These are phyloP conservation scores for Lagria hirta DNA, from an alignment of 2,888 invertebrate species.

Conservation along the genomic window DNA sequence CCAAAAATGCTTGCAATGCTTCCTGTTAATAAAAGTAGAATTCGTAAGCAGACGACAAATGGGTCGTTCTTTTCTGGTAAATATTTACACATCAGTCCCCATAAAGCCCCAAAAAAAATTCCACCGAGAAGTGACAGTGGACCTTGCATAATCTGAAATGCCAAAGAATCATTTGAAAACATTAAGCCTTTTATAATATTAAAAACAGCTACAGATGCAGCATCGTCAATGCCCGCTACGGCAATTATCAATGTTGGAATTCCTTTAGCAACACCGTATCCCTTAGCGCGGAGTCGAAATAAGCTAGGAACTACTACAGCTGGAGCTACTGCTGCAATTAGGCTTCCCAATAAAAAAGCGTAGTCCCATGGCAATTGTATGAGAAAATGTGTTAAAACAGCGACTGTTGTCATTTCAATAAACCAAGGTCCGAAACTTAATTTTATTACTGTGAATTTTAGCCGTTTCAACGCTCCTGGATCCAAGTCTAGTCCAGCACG, in stretches of 20 bases:
- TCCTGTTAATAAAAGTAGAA: slow-evolving; percentile 76
- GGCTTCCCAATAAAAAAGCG: slow-evolving; percentile 79
- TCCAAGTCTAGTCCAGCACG: slow-evolving; percentile 94
- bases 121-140: slow-evolving; percentile 80
- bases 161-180: slow-evolving; percentile 74
- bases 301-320: slow-evolving; percentile 97
- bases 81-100: slow-evolving; percentile 79
- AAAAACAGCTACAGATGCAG: slow-evolving; percentile 90
- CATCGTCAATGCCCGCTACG: slow-evolving; percentile 93
- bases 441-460: slow-evolving; percentile 80
- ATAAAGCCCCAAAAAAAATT: slow-evolving; percentile 75
- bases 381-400: slow-evolving; percentile 70
- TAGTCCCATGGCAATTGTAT: slow-evolving; percentile 83
- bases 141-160: slow-evolving; percentile 70
- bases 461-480: slow-evolving; percentile 78
- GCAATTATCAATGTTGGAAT: slow-evolving; percentile 95
- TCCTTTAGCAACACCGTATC: slow-evolving; percentile 91
- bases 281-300: slow-evolving; percentile 79
- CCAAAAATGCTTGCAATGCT: slow-evolving; percentile 86
- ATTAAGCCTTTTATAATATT: slow-evolving; percentile 86
- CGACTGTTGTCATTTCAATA: slow-evolving; percentile 72
- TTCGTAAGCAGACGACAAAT: slow-evolving; percentile 76
- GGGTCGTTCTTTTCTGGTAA: slow-evolving; percentile 82
- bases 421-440: slow-evolving; percentile 86
- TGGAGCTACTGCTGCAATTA: slow-evolving; percentile 91